Base-by-base conservation (phyloP, 2,113 vertebrate species). In the Lichenostomus cassidix region DNA sequence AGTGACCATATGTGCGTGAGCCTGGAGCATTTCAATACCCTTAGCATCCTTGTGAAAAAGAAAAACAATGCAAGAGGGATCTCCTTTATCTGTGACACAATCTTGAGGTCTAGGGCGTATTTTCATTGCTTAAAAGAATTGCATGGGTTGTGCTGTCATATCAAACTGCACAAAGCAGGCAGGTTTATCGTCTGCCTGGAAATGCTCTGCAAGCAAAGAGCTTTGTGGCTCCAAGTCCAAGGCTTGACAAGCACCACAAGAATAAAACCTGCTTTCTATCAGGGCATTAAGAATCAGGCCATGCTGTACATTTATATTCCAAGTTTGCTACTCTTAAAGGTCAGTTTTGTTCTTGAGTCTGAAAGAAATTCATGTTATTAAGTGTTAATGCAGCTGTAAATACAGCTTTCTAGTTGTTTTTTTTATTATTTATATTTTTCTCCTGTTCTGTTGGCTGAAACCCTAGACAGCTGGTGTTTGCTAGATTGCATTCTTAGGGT, bases 401-500 rank as follows among this genome's bases (percentile, higher is more conserved):
- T 87, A 96, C 58, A 88, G 71, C 31, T 83, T 83, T 90, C 83
- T 87, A 87, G 52, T 37, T 70, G 53, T 35, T 67, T 58, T 71
- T 53, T 39, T 18, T 25, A 56, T 39, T 52, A 53, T 59, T 94
- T 91, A 39, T 59, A 75, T 92, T 53, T 46, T 29, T 60, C 73
- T 86, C 80, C 68, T 77, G 49, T 84, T 97, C 77, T 93, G 55
- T 63, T 97, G 96, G 94, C 95, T 94, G 92, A 94, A 96, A 29
- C 62, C 4, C n/a, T 78, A 20, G 68, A 75, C 98, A 98, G 97
- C 98, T 98, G 97, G 96, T 97, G 95, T 94, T 97, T 97, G 91
- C 97, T 97, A 69, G 88, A 94, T 86, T 86, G 92, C 88, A 82
- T 97, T 97, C 88, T 93, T 92, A 94, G 70, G 96, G 97, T 97